These are phyloP conservation scores for Grapholita molesta DNA, from an alignment of 1,140 invertebrate genomes.

Conservation along the genomic window DNA sequence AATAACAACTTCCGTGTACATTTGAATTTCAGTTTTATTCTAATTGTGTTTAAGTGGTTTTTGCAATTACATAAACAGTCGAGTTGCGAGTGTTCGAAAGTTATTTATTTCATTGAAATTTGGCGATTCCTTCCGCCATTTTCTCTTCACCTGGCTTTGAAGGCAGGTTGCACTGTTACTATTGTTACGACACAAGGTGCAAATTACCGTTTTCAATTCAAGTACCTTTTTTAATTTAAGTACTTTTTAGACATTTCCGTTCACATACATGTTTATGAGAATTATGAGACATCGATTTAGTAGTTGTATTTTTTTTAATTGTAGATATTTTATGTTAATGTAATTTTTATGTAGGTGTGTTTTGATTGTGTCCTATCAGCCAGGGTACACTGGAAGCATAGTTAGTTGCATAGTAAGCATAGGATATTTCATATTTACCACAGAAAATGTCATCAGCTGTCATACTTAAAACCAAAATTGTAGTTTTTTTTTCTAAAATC, in stretches of 20 bases:
- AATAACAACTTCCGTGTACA: constrained; percentile 21
- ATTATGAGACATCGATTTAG: neutral
- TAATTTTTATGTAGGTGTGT: no score
- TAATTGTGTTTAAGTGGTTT: neutral
- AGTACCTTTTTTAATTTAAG: neutral
- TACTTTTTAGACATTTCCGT: neutral
- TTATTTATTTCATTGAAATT: neutral
- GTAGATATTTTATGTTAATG: no score
- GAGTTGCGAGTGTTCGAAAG: neutral
- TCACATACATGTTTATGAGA: neutral
- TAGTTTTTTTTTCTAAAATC: neutral
- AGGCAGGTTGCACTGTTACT: neutral
- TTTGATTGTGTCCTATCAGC: no score
- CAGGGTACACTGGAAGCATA: no score
- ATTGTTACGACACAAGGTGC: neutral
- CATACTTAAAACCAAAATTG: no score
- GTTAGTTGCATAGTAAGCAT: no score
- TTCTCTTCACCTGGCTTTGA: neutral
- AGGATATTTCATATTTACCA: no score
- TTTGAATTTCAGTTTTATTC: constrained; percentile 24
- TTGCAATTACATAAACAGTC: neutral
- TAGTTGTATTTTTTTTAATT: no score
- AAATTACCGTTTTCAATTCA: neutral
- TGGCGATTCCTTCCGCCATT: neutral
- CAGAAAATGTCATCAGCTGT: no score